Evolutionary conservation across 2,888 invertebrate species (phyloP).

Genomic region (Leptura quadrifasciata): DNA sequence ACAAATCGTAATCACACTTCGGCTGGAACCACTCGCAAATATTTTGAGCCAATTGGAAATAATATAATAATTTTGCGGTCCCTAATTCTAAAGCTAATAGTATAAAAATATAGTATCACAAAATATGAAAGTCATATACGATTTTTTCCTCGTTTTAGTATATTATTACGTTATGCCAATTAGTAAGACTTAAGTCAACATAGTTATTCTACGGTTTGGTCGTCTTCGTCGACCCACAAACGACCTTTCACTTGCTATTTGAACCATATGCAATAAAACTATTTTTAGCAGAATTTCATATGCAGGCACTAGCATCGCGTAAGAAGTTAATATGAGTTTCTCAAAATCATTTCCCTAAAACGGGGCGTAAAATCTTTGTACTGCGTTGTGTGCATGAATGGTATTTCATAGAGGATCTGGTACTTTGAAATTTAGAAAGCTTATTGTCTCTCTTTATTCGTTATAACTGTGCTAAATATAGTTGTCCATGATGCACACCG

Average conservation of each 20-base stretch:
- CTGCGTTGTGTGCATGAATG: background rate
- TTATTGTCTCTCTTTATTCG: background rate
- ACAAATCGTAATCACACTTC: constrained; percentile 62
- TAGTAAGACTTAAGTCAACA: constrained; percentile 46
- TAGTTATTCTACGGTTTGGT: constrained; percentile 39
- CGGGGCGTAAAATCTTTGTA: background rate
- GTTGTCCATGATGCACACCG: background rate
- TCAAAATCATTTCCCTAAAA: background rate
- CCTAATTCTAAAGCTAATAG: constrained; percentile 59
- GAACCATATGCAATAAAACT: background rate
- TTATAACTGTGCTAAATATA: background rate
- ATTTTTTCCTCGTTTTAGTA: constrained; percentile 54
- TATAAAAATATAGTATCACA: constrained; percentile 68
- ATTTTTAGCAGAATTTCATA: constrained; percentile 22
- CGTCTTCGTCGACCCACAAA: constrained; percentile 29
- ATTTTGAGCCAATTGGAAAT: constrained; percentile 63
- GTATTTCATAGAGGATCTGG: background rate
- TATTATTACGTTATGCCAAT: constrained; percentile 57
- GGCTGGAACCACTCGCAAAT: constrained; percentile 52
- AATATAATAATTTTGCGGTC: constrained; percentile 57
- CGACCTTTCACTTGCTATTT: constrained; percentile 5
- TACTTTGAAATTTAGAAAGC: background rate
- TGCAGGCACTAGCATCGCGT: constrained; percentile 25
- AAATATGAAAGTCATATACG: constrained; percentile 60
- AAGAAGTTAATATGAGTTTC: background rate